Conservation (phyloP, 2,888 invertebrate species). For the Ashinkailepas kermadecensis region DNA sequence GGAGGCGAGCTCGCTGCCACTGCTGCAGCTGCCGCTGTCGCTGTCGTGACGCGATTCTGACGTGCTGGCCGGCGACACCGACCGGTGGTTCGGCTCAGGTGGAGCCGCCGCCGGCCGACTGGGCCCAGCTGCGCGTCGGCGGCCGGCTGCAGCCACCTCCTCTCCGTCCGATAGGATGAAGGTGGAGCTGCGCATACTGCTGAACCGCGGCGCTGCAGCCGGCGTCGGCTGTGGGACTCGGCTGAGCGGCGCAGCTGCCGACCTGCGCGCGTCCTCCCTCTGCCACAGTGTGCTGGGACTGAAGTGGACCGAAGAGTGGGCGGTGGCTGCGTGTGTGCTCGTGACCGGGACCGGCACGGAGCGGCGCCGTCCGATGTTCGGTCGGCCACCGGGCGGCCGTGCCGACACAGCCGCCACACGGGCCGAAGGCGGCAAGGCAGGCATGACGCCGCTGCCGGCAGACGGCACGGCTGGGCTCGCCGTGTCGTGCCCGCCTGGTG, state of each 20-base stretch:
- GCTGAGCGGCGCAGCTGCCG: not conserved
- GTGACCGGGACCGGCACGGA: not conserved
- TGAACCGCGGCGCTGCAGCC: not conserved
- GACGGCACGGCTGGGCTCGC: not conserved
- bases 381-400: not conserved
- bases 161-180: not conserved
- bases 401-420: not conserved
- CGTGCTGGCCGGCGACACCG: not conserved
- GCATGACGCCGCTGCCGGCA: too few relatives aligned
- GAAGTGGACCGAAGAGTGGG: not conserved
- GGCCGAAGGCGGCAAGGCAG: too few relatives aligned
- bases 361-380: not conserved
- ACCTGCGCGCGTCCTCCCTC: not conserved
- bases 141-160: not conserved
- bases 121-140: not conserved
- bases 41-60: not conserved
- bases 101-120: not conserved
- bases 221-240: not conserved
- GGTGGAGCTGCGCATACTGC: not conserved
- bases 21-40: not conserved
- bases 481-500: not conserved
- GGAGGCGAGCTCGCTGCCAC: not conserved
- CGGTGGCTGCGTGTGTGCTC: not conserved
- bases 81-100: not conserved
- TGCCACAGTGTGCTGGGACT: not conserved